phyloP scores from a whole-genome alignment of 2,113 vertebrate species.

The chimpanzee (Pan troglodytes) region NHGRI_mPanTro3-v2.1_pri NC_072404.2:37582501-37583000 shows the following conservation, averaged over 20 bases:
- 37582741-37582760: not conserved
- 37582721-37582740: not conserved
- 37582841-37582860: slow-evolving; percentile 25
- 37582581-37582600: not conserved
- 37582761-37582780: not conserved
- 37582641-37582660: not conserved
- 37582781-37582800: not conserved
- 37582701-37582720: not conserved
- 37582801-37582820: not conserved
- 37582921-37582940: slow-evolving; percentile 28
- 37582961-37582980: slow-evolving; percentile 71
- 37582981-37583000: slow-evolving; percentile 18
- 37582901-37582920: slow-evolving; percentile 27
- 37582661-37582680: not conserved
- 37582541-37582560: not conserved
- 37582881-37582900: slow-evolving; percentile 48
- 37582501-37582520: not conserved
- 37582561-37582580: not conserved
- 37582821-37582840: not conserved
- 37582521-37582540: not conserved
- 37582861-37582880: not conserved
- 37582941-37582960: slow-evolving; percentile 56
- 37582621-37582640: not conserved
- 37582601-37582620: not conserved
- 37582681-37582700: not conserved